Evolutionary conservation across 2,888 invertebrate species (phyloP).

Genomic region (Allacma fusca): DNA sequence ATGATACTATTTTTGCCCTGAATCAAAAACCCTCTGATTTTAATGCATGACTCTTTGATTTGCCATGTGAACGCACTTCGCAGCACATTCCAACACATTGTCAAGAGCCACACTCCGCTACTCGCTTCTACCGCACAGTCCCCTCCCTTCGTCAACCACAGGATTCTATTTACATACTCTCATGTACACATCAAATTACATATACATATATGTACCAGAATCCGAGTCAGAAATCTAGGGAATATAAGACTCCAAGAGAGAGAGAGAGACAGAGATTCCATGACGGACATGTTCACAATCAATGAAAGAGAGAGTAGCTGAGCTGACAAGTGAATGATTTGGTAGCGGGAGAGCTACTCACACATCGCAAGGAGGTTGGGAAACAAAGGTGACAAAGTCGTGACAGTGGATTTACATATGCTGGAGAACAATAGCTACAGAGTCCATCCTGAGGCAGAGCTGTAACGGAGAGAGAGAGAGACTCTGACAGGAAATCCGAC

Average conservation of each 20-base stretch:
- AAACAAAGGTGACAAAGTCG: constrained; percentile 51
- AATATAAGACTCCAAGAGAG: not conserved
- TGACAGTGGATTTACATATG: constrained; percentile 44
- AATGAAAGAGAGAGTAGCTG: constrained; percentile 10
- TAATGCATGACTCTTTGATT: too few relatives aligned
- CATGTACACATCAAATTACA: too few relatives aligned
- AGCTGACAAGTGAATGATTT: constrained; percentile 17
- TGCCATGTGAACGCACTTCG: too few relatives aligned
- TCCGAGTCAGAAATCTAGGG: not conserved
- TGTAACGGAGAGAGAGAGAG: not conserved
- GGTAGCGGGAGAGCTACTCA: constrained; percentile 9
- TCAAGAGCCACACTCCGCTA: too few relatives aligned
- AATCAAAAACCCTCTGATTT: too few relatives aligned
- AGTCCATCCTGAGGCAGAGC: not conserved
- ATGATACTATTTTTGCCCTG: too few relatives aligned
- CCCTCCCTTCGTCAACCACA: too few relatives aligned
- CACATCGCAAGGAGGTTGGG: not conserved
- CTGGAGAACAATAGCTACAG: not conserved
- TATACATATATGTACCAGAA: not conserved
- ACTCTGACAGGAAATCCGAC: not conserved
- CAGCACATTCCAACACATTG: too few relatives aligned
- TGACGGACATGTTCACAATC: not conserved
- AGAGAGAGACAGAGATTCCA: not conserved
- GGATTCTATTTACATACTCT: too few relatives aligned
- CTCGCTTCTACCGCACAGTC: too few relatives aligned